Evolutionary conservation across 2,113 vertebrate genomes (phyloP), one percentile per base, ranked within the genome.

Genomic region (Aldabrachelys gigantea): DNA sequence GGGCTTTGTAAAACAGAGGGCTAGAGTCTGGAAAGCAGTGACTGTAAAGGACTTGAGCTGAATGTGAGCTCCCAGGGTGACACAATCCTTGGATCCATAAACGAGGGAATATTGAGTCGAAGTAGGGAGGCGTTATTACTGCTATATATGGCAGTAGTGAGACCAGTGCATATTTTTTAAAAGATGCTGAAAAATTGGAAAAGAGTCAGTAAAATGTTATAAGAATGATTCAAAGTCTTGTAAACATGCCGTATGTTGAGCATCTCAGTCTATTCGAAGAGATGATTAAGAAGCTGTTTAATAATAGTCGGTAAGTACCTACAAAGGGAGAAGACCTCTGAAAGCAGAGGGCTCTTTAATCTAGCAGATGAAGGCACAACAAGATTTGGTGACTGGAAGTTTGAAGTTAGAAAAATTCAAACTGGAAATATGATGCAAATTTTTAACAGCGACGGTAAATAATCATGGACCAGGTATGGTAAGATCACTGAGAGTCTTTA

Each of bases 91-190:
- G 69, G 69, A 75, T 41, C 21, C 38, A 22, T 41, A 75, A 41
- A 41, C 19, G 17, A 38, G 69, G 69, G 17, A 38, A 21, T 38
- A 41, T 4, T 41, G 69, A 21, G 38, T 11, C 11, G 21, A 72
- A 72, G 65, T 9, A 22, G 9, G 38, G 38, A 41, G 21, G 21
- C 5, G 38, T 75, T 38, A 38, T 89, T 81, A 19, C 78, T 56
- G 16, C 38, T 21, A 1, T 2, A 1, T 5, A 1, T 0, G 0
- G 75, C 9, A 14, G n/a, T 3, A 38, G 1, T 4, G 79, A 84
- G 52, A 56, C 13, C 38, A 1, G 31, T 5, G 21, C 2, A 0
- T 2, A 1, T 1, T 83, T 62, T 59, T 87, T 16, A 2, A 80
- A 0, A 38, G 31, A 16, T 3, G 4, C 12, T 8, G 25, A 4